Evolutionary conservation across 2,797 vertebrate genomes (phyloP).

Genomic region (Ptychadena robeensis): DNA sequence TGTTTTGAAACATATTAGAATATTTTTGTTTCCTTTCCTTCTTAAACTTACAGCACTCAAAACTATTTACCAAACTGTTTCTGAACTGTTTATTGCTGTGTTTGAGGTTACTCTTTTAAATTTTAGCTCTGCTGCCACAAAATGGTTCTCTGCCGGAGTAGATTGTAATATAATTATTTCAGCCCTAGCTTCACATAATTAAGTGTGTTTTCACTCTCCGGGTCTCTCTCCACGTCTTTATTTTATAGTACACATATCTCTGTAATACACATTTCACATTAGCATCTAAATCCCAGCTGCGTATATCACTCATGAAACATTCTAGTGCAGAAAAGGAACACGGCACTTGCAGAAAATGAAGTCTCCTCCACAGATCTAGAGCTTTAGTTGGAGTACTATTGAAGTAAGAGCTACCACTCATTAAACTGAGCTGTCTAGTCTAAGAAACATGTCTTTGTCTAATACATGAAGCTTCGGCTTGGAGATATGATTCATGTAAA

Average conservation of each 20-base stretch:
- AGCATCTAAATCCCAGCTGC: constrained; percentile 30
- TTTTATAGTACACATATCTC: constrained; percentile 45
- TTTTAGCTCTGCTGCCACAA: constrained; percentile 33
- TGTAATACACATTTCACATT: constrained; percentile 49
- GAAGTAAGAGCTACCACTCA: constrained; percentile 5
- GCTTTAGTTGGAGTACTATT: constrained; percentile 25
- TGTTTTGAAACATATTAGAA: not conserved
- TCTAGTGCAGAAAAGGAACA: constrained; percentile 9
- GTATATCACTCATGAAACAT: constrained; percentile 37
- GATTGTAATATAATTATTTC: constrained; percentile 53
- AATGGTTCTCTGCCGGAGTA: constrained; percentile 45
- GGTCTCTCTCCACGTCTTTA: constrained; percentile 4
- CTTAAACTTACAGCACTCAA: not conserved
- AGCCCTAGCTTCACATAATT: constrained; percentile 42
- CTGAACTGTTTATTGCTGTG: not conserved
- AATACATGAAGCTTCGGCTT: not conserved
- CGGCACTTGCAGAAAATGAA: constrained; percentile 1
- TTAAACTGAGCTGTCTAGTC: not conserved
- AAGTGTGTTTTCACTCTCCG: constrained; percentile 30
- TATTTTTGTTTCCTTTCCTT: not conserved
- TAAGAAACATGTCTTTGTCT: not conserved
- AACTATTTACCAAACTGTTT: not conserved
- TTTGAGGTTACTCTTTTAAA: constrained; percentile 33
- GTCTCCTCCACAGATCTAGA: not conserved
- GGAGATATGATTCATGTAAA: not conserved